Conservation (phyloP, 2,113 vertebrate species). For the Albula glossodonta region DNA sequence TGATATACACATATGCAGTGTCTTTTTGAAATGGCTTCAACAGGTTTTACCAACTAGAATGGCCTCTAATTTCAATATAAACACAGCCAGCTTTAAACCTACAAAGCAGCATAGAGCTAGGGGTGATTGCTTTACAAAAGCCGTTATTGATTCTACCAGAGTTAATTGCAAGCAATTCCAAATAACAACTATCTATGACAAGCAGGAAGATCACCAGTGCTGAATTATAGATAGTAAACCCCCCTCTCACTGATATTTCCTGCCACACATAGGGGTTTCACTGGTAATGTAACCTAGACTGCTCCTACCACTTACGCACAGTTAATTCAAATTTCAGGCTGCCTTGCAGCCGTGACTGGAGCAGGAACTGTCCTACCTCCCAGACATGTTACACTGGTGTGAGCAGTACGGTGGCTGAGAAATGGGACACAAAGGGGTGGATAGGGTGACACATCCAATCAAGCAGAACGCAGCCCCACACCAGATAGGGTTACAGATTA, state of each 20-base stretch:
- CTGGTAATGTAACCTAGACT: slow-evolving; percentile 16
- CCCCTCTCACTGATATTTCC: neutral
- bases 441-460: slow-evolving; percentile 35
- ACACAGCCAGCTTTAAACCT: neutral
- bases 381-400: slow-evolving; percentile 34
- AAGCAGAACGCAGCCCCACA: slow-evolving; percentile 25
- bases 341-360: slow-evolving; percentile 18
- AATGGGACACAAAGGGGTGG: slow-evolving; percentile 26
- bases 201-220: neutral
- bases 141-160: neutral
- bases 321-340: slow-evolving; percentile 30
- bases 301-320: slow-evolving; percentile 22
- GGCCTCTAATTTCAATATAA: no score
- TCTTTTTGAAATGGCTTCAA: no score
- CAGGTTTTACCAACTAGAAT: no score
- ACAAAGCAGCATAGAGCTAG: neutral
- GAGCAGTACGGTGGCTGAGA: slow-evolving; percentile 24
- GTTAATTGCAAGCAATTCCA: neutral
- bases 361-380: slow-evolving; percentile 10
- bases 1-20: neutral
- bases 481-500: slow-evolving; percentile 34
- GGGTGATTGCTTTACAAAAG: neutral
- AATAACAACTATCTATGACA: neutral
- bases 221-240: neutral
- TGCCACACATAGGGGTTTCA: slow-evolving; percentile 24